A percentile compares a stretch with the other conserved stretches of the same genome.
phyloP scores from a whole-genome alignment of 2,888 invertebrate genomes.

The Eupithecia tripunctaria region DNA sequence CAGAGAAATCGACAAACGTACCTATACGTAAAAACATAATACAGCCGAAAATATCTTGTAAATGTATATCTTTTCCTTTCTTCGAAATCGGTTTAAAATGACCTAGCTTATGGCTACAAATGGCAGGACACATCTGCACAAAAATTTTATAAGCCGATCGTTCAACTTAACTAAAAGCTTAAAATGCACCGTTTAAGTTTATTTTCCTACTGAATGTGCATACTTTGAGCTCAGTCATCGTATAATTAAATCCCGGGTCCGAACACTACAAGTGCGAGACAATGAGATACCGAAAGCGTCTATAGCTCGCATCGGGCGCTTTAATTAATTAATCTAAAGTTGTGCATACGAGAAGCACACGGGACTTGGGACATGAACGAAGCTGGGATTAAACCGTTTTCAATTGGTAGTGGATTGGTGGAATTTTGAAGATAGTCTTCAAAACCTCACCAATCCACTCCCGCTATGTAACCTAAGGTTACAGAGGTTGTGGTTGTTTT shows the following conservation, averaged over 20 bases:
- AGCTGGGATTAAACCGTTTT: constrained; percentile 23
- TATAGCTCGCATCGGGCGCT: constrained; percentile 36
- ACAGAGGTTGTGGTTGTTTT: too few species aligned
- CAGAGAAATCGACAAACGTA: too few species aligned
- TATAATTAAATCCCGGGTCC: constrained; percentile 34
- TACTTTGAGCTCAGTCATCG: constrained; percentile 30
- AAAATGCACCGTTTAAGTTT: constrained; percentile 5
- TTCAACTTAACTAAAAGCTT: background rate
- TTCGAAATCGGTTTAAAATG: background rate
- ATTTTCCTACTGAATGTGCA: constrained; percentile 5
- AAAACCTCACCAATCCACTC: too few species aligned
- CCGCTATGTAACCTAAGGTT: background rate
- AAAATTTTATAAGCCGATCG: background rate
- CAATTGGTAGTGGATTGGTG: constrained; percentile 16
- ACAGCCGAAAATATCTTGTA: too few species aligned
- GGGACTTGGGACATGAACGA: constrained; percentile 23
- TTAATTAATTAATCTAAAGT: constrained; percentile 39
- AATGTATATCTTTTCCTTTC: too few species aligned
- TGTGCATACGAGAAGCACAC: constrained; percentile 31
- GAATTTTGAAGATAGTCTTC: background rate
- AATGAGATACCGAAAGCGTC: constrained; percentile 34
- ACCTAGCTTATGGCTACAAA: background rate
- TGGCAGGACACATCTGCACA: background rate
- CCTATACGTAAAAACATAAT: too few species aligned
- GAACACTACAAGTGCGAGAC: constrained; percentile 31